Evolutionary conservation across 2,797 vertebrate genomes (phyloP).

Genomic region (Babyrousa celebensis): DNA sequence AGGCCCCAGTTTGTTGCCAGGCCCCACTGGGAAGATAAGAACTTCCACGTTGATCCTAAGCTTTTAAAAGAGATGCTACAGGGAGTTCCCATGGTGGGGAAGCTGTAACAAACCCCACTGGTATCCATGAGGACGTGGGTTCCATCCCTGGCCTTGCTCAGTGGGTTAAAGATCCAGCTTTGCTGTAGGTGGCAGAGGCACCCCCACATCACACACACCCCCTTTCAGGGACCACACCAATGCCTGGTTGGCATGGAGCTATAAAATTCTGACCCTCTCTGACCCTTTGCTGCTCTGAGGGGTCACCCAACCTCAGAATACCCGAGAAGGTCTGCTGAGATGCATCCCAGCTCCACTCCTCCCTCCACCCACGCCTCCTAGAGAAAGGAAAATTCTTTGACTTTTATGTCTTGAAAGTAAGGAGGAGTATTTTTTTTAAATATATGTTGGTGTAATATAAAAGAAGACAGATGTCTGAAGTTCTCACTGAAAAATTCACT

Average conservation of each 20-base stretch:
- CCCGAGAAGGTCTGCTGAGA: neutral
- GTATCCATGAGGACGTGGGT: too few relatives aligned
- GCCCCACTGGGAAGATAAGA: neutral
- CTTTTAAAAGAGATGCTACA: neutral
- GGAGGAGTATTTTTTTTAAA: neutral
- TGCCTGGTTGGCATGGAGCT: too few relatives aligned
- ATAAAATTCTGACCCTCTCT: neutral
- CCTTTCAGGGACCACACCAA: neutral
- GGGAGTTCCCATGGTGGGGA: too few relatives aligned
- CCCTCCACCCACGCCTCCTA: neutral
- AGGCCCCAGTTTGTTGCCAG: neutral
- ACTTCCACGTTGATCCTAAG: neutral
- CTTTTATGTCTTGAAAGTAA: conserved; percentile 49
- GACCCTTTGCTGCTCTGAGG: neutral
- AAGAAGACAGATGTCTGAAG: neutral
- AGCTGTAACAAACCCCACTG: too few relatives aligned
- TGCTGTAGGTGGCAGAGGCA: too few relatives aligned
- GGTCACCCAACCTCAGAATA: neutral
- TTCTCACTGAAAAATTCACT: conserved; percentile 58
- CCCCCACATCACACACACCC: too few relatives aligned
- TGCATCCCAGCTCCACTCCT: neutral
- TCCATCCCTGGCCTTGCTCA: too few relatives aligned
- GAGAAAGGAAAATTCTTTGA: conserved; percentile 68
- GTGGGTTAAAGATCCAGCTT: too few relatives aligned
- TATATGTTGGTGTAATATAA: neutral